phyloP scores from a whole-genome alignment of 2,797 vertebrate genomes.

The Aselliscus stoliczkanus region DNA sequence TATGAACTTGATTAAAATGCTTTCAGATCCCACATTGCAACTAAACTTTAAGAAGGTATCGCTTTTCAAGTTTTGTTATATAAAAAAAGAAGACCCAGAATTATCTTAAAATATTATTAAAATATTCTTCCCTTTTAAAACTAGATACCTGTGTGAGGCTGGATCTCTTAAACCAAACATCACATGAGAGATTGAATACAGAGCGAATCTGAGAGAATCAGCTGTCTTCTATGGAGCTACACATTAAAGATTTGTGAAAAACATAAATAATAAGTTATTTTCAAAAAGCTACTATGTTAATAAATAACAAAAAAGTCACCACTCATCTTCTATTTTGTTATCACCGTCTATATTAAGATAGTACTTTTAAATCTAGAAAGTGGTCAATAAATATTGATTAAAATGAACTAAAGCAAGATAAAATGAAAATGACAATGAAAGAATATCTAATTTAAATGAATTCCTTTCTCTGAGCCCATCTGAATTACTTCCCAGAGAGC shows the following conservation, averaged over 20 bases:
- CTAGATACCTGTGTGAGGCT: neutral
- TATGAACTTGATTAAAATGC: neutral
- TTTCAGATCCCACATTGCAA: neutral
- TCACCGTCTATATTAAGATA: neutral
- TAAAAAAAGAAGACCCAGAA: neutral
- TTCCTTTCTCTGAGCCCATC: neutral
- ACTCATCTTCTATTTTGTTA: neutral
- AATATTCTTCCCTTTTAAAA: neutral
- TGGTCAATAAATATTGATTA: neutral
- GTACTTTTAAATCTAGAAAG: neutral
- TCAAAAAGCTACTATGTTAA: neutral
- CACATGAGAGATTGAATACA: neutral
- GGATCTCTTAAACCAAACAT: neutral
- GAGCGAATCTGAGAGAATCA: neutral
- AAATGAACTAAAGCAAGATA: neutral
- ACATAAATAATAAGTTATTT: neutral
- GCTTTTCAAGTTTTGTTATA: neutral
- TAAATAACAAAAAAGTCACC: neutral
- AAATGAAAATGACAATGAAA: neutral
- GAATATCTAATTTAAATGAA: slow-evolving; percentile 7
- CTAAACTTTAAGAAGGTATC: neutral
- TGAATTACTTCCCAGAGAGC: neutral
- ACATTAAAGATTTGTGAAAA: neutral
- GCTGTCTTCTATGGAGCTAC: neutral
- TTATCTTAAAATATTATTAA: neutral